Evolutionary conservation across 1,140 invertebrate species (phyloP).

Genomic region (Aphaenogaster rudis): DNA sequence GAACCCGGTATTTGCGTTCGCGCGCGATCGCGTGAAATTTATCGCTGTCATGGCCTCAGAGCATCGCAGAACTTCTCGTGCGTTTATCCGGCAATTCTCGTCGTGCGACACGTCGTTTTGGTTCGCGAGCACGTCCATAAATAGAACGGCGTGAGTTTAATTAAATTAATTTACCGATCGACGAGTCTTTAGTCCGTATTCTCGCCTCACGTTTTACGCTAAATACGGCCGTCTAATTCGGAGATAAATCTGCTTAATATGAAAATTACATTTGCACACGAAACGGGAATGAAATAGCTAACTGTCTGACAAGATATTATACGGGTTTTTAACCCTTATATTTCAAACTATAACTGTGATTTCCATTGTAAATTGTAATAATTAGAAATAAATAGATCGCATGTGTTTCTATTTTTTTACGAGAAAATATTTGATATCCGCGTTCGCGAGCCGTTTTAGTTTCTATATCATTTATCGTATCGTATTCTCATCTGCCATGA

Average conservation of each 20-base stretch:
- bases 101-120: slow-evolving; percentile 29
- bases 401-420: not conserved
- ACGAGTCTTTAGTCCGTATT: slow-evolving; percentile 43
- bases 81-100: slow-evolving; percentile 45
- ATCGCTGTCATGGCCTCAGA: slow-evolving; percentile 35
- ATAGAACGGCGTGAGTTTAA: slow-evolving; percentile 39
- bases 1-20: slow-evolving; percentile 42
- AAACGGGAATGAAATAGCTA: not conserved
- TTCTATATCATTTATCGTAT: not conserved
- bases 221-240: slow-evolving; percentile 20
- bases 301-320: not conserved
- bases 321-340: not conserved
- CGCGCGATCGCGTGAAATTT: slow-evolving; percentile 49
- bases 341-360: not conserved
- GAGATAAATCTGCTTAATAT: slow-evolving; percentile 32
- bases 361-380: not conserved
- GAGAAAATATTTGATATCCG: not conserved
- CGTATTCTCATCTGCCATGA: not conserved
- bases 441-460: not conserved
- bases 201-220: slow-evolving; percentile 15
- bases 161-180: slow-evolving; percentile 56
- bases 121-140: slow-evolving; percentile 39
- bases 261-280: slow-evolving; percentile 25
- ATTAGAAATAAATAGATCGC: slow-evolving; percentile 23
- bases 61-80: slow-evolving; percentile 34